Percentiles rank a stretch among this genome's conserved stretches.
These are phyloP conservation scores for Apodemia duryi DNA, from an alignment of 2,888 invertebrate species.

Conservation along the genomic window DNA sequence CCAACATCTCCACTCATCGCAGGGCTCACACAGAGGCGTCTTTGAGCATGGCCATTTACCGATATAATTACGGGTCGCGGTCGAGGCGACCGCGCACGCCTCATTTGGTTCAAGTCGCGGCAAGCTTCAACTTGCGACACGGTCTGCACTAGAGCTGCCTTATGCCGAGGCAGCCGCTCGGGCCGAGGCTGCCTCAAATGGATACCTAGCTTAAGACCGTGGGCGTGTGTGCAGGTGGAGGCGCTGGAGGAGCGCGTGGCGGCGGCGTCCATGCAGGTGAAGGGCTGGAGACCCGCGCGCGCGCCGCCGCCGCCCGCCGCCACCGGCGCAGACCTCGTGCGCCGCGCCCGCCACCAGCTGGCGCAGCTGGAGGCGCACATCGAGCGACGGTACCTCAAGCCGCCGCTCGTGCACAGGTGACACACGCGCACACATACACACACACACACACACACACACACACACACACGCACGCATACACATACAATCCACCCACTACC, in stretches of 20 bases:
- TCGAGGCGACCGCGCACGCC: too few relatives aligned
- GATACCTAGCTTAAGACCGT: too few relatives aligned
- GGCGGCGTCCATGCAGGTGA: constrained; percentile 93
- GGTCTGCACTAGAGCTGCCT: too few relatives aligned
- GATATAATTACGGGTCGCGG: too few relatives aligned
- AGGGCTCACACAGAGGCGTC: too few relatives aligned
- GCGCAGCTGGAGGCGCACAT: constrained; percentile 92
- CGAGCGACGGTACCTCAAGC: constrained; percentile 95
- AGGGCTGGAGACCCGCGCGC: constrained; percentile 86
- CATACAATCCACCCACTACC: too few relatives aligned
- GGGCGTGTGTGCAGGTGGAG: constrained; percentile 80
- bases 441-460: not conserved
- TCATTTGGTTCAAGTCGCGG: too few relatives aligned
- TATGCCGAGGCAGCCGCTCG: too few relatives aligned
- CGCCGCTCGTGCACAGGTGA: constrained; percentile 87
- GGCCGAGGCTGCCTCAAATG: too few relatives aligned
- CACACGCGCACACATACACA: not conserved
- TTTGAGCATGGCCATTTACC: too few relatives aligned
- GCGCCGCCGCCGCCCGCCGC: constrained; percentile 72
- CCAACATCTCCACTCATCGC: too few relatives aligned
- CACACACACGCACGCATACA: not conserved
- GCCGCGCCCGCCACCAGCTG: constrained; percentile 84
- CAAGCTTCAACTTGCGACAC: too few relatives aligned
- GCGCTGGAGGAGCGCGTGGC: constrained; percentile 93
- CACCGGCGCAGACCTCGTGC: constrained; percentile 79